Conservation (phyloP, 1,140 invertebrate genomes). For the Drosophila lacertosa region DNA sequence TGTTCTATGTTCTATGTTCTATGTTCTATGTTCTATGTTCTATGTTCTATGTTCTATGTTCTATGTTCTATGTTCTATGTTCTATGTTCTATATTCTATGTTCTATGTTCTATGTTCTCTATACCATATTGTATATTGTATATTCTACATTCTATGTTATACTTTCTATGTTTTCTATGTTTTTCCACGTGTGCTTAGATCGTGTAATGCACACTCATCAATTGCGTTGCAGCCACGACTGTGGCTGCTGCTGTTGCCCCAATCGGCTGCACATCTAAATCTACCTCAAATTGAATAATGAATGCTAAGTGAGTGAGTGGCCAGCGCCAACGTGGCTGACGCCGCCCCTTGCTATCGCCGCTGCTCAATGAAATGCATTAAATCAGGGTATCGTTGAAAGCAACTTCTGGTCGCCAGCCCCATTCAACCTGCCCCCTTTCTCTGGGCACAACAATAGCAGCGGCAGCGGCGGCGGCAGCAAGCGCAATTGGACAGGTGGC, state of each 20-base stretch:
- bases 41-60: constrained; percentile 1
- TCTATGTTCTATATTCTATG: neutral
- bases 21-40: neutral
- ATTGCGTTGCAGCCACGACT: constrained; percentile 15
- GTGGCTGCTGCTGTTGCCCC: constrained; percentile 31
- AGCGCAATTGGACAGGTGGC: constrained; percentile 32
- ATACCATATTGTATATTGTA: neutral
- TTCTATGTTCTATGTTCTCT: neutral
- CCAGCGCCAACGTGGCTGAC: constrained; percentile 32
- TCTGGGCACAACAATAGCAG: constrained; percentile 12
- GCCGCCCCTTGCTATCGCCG: constrained; percentile 53
- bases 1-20: neutral
- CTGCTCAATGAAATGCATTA: constrained; percentile 81
- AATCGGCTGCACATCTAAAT: constrained; percentile 75
- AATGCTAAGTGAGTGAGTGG: constrained; percentile 75
- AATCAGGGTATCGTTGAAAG: constrained; percentile 80
- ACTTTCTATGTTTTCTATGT: neutral
- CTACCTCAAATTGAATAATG: constrained; percentile 78
- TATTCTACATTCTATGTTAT: neutral
- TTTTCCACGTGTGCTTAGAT: neutral
- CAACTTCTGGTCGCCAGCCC: constrained; percentile 45
- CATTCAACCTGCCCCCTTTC: too few species aligned
- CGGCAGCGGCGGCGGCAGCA: constrained; percentile 1
- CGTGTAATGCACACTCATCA: constrained; percentile 13
- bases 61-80: neutral